A percentile compares a stretch with the other conserved stretches of the same genome.
Conservation (phyloP, 2,888 invertebrate genomes). For the Megamerina dolium region DNA sequence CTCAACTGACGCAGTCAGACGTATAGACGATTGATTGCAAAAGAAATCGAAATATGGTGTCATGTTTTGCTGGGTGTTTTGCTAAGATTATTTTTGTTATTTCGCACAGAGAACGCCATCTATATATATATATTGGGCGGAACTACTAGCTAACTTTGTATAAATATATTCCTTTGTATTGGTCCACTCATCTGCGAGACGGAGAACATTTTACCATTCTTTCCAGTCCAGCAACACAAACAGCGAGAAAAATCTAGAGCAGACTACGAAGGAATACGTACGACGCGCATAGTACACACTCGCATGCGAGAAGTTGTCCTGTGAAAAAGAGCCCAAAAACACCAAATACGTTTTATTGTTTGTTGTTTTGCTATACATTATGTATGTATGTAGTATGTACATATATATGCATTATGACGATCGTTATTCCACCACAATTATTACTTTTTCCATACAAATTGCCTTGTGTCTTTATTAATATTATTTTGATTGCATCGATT, state of each 20-base stretch:
- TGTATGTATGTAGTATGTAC: slow-evolving; percentile 16
- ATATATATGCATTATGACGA: slow-evolving; percentile 16
- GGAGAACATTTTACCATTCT: slow-evolving; percentile 27
- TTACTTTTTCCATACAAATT: slow-evolving; percentile 47
- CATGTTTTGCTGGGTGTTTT: too few species aligned
- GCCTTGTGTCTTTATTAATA: slow-evolving; percentile 26
- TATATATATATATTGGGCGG: slow-evolving; percentile 13
- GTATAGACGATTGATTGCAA: background rate
- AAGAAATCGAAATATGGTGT: too few species aligned
- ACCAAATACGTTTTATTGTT: slow-evolving; percentile 40
- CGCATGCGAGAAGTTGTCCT: slow-evolving; percentile 23
- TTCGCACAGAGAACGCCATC: too few species aligned
- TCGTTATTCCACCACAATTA: slow-evolving; percentile 31
- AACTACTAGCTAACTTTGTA: slow-evolving; percentile 37
- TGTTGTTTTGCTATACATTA: slow-evolving; percentile 26
- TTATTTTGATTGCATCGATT: slow-evolving; percentile 3
- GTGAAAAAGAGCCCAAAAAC: slow-evolving; percentile 47
- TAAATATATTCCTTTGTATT: slow-evolving; percentile 45
- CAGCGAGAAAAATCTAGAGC: slow-evolving; percentile 16
- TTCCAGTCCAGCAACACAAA: slow-evolving; percentile 20
- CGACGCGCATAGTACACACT: background rate
- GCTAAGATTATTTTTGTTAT: too few species aligned
- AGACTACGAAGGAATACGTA: slow-evolving; percentile 11
- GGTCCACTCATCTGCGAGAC: slow-evolving; percentile 23
- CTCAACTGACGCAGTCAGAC: background rate